Percentiles rank a stretch among this genome's conserved stretches.
phyloP scores from a whole-genome alignment of 1,140 invertebrate genomes.

The Drosophila oshimai region DNA sequence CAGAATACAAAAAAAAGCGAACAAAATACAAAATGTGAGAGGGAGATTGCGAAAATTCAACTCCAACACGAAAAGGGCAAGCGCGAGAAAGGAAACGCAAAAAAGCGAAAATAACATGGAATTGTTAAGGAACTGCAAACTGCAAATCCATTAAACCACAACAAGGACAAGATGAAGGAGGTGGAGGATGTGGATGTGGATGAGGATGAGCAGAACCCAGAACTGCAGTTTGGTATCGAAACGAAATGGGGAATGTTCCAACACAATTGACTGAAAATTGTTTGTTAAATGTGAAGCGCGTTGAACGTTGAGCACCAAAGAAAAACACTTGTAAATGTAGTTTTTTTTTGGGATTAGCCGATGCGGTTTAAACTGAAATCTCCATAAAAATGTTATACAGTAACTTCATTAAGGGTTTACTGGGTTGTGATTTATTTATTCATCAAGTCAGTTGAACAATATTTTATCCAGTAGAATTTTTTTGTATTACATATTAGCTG shows the following conservation, averaged over 20 bases:
- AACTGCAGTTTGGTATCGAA: slow-evolving; percentile 7
- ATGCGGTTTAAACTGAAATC: not conserved
- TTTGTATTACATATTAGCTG: no score
- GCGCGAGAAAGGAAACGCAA: slow-evolving; percentile 64
- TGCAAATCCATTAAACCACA: slow-evolving; percentile 80
- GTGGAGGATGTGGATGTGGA: not conserved
- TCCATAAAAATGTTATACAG: not conserved
- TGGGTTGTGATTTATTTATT: no score
- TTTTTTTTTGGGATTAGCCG: slow-evolving; percentile 35
- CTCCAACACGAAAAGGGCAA: slow-evolving; percentile 73
- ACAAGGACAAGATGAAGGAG: slow-evolving; percentile 63
- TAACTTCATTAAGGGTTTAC: no score
- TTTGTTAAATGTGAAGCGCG: slow-evolving; percentile 37
- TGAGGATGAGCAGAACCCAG: not conserved
- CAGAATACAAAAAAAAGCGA: slow-evolving; percentile 1
- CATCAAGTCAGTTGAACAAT: no score
- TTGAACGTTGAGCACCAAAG: not conserved
- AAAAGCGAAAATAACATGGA: slow-evolving; percentile 76
- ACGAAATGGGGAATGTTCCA: slow-evolving; percentile 7
- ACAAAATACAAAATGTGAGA: slow-evolving; percentile 16
- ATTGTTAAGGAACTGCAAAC: slow-evolving; percentile 78
- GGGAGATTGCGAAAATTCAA: slow-evolving; percentile 37
- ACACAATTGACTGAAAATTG: slow-evolving; percentile 72
- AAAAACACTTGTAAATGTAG: slow-evolving; percentile 52
- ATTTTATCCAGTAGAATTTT: no score